Conservation (phyloP, 64 coral and sea anemone genomes). For the Pocillopora verrucosa region DNA sequence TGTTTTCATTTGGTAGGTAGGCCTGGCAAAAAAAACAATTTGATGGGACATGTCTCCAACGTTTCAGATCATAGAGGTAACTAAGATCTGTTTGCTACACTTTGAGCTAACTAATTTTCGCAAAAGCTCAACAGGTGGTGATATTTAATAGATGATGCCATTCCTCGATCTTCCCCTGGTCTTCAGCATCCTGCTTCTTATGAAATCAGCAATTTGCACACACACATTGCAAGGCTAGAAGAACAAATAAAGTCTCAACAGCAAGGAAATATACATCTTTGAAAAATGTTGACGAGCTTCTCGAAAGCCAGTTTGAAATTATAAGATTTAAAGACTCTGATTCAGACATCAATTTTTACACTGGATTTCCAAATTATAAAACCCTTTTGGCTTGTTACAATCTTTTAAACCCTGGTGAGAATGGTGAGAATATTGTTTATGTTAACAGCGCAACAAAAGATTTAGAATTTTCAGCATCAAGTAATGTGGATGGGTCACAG, state of each 20-base stretch:
- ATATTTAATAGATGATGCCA: conserved; percentile 3
- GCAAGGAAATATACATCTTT: conserved; percentile 44
- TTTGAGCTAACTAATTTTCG: conserved; percentile 6
- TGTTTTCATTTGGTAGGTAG: too few species aligned
- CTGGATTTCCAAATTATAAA: conserved; percentile 46
- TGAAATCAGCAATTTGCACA: too few species aligned
- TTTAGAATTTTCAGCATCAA: neutral
- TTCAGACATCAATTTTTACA: conserved; percentile 53
- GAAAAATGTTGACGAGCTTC: conserved; percentile 28
- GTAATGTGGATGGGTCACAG: neutral
- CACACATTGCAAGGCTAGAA: too few species aligned
- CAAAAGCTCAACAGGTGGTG: conserved; percentile 4
- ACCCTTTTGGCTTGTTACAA: conserved; percentile 34
- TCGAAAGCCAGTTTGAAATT: conserved; percentile 45
- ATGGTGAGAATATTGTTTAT: conserved; percentile 48
- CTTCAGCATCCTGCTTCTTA: neutral
- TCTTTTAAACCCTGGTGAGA: conserved; percentile 42
- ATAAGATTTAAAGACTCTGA: conserved; percentile 35
- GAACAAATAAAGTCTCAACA: neutral
- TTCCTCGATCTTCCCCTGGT: conserved; percentile 20
- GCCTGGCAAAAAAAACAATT: too few species aligned
- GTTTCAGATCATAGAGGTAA: conserved; percentile 9
- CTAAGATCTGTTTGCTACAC: conserved; percentile 22
- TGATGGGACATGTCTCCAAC: too few species aligned
- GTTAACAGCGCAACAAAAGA: neutral